phyloP scores from a whole-genome alignment of 2,113 vertebrate species.

The Megalops atlanticus region DNA sequence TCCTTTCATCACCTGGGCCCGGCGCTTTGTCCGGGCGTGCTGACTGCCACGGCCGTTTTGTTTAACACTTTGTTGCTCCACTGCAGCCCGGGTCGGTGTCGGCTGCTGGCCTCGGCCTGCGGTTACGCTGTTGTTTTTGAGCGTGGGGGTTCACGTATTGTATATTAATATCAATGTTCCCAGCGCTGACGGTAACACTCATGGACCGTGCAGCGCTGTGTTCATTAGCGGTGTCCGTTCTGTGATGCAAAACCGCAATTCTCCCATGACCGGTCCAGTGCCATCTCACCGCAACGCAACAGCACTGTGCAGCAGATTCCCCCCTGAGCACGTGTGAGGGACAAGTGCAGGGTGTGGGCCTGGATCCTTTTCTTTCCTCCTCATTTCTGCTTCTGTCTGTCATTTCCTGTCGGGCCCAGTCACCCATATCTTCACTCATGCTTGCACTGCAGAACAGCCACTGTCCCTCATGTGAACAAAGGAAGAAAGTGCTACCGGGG shows the following conservation, averaged over 20 bases:
- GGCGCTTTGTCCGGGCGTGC: constrained; percentile 6
- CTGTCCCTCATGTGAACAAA: background rate
- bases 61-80: background rate
- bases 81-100: background rate
- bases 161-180: too few species aligned
- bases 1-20: background rate
- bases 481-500: background rate
- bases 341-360: too few species aligned
- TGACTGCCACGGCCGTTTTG: background rate
- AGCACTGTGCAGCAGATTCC: background rate
- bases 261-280: background rate
- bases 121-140: background rate
- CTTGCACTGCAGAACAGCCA: background rate
- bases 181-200: too few species aligned
- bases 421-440: too few species aligned
- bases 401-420: background rate
- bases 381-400: too few species aligned
- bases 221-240: background rate
- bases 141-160: too few species aligned
- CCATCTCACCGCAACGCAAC: background rate
- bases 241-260: background rate
- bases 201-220: too few species aligned
- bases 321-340: too few species aligned
- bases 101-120: too few species aligned
- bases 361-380: background rate